phyloP scores from a whole-genome alignment of 37 sponge, comb jelly and placozoan species.

The Spongilla lacustris region DNA sequence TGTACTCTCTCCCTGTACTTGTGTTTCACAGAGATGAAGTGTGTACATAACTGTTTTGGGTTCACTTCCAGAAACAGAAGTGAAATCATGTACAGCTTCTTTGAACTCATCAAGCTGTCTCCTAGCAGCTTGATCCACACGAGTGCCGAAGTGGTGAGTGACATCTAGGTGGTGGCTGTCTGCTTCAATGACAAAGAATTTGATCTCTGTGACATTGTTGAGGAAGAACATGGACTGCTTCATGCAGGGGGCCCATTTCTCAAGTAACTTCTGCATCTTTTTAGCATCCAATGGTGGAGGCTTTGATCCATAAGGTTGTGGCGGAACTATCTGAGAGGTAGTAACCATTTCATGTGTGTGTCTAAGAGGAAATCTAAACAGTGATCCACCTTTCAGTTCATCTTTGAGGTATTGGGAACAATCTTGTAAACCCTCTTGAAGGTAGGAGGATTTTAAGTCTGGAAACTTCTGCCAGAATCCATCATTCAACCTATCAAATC shows the following conservation, averaged over 20 bases:
- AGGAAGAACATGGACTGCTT: slow-evolving; percentile 55
- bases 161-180: neutral
- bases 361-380: slow-evolving; percentile 75
- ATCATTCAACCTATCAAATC: slow-evolving; percentile 28
- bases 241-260: slow-evolving; percentile 43
- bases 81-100: neutral
- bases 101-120: neutral
- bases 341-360: neutral
- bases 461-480: slow-evolving; percentile 62
- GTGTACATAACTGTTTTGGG: neutral
- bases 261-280: neutral
- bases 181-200: slow-evolving; percentile 47
- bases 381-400: slow-evolving; percentile 60
- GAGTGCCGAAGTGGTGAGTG: neutral
- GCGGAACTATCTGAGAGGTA: neutral
- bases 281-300: neutral
- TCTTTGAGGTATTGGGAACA: neutral
- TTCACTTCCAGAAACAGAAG: neutral
- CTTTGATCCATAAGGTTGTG: neutral
- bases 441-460: slow-evolving; percentile 51
- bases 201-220: slow-evolving; percentile 32
- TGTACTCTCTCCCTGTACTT: neutral
- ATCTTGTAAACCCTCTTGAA: neutral
- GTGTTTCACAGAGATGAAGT: neutral
- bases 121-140: neutral